Percentiles rank a stretch among this genome's conserved stretches.
Conservation (phyloP, 1,140 invertebrate genomes). For the Sycophaga agraensis region DNA sequence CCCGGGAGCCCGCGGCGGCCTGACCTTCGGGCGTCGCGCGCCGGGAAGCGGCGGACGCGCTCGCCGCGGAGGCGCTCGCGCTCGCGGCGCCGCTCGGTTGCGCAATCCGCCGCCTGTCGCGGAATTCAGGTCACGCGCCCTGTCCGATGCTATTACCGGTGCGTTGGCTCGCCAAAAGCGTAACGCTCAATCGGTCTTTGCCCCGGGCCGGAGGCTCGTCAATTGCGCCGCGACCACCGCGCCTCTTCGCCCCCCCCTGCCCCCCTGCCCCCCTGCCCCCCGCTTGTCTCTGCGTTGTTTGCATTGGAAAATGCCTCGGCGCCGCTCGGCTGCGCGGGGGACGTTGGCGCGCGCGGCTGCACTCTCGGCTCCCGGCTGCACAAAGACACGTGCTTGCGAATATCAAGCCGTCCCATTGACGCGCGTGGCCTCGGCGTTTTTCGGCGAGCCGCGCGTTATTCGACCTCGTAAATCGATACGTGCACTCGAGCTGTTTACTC, state of each 20-base stretch:
- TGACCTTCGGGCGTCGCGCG: not conserved
- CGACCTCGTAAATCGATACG: no score
- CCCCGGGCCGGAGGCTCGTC: not conserved
- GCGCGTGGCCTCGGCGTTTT: no score
- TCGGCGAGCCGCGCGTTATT: no score
- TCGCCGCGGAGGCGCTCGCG: not conserved
- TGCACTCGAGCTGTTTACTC: no score
- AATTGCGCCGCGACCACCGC: no score
- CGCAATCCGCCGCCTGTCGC: conserved; percentile 42
- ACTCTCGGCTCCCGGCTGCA: no score
- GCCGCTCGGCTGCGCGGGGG: not conserved
- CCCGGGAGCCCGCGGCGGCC: not conserved
- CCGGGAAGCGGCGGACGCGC: not conserved
- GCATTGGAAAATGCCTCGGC: no score
- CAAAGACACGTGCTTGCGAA: no score
- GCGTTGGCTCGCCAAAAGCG: conserved; percentile 34
- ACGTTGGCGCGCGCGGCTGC: not conserved
- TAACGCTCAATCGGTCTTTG: conserved; percentile 35
- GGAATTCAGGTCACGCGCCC: conserved; percentile 49
- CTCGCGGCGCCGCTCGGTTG: conserved; percentile 28
- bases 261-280: not conserved
- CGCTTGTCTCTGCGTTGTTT: no score
- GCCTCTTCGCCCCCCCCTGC: not conserved
- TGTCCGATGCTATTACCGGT: conserved; percentile 39
- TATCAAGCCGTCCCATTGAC: no score